Evolutionary conservation across 2,888 invertebrate genomes (phyloP).

Genomic region (Amaurobius ferox): DNA sequence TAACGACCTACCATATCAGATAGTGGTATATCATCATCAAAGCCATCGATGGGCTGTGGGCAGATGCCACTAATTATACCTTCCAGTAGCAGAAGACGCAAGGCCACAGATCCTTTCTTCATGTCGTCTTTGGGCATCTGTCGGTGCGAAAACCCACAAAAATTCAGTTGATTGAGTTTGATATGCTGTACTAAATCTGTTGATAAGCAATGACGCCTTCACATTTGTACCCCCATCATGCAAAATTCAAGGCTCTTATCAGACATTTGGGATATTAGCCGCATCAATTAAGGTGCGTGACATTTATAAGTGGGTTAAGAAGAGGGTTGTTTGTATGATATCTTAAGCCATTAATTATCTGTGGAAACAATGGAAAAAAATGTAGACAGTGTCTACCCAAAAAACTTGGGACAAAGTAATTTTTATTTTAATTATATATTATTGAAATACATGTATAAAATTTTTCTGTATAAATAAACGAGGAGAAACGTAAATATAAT

Average conservation of each 20-base stretch:
- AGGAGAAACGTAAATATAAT: too few relatives aligned
- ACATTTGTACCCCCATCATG: constrained; percentile 54
- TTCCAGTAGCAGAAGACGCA: constrained; percentile 33
- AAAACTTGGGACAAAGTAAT: too few relatives aligned
- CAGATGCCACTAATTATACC: neutral
- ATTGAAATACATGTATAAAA: too few relatives aligned
- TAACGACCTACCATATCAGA: constrained; percentile 58
- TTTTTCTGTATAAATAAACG: too few relatives aligned
- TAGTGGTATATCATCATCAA: constrained; percentile 34
- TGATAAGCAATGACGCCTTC: constrained; percentile 48
- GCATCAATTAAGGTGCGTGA: neutral
- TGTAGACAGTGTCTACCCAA: too few relatives aligned
- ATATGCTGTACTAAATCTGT: constrained; percentile 41
- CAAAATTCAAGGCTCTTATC: constrained; percentile 68
- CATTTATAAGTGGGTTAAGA: neutral
- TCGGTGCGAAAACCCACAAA: neutral
- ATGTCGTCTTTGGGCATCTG: neutral
- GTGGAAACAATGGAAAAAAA: too few relatives aligned
- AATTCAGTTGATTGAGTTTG: neutral
- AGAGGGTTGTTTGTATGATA: neutral
- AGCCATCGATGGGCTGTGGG: constrained; percentile 43
- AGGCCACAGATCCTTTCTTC: too few relatives aligned
- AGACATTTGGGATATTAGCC: constrained; percentile 17
- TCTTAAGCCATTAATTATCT: neutral
- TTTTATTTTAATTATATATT: too few relatives aligned